These are phyloP conservation scores for Dendrolimus kikuchii DNA, from an alignment of 1,140 invertebrate species.

Conservation along the genomic window DNA sequence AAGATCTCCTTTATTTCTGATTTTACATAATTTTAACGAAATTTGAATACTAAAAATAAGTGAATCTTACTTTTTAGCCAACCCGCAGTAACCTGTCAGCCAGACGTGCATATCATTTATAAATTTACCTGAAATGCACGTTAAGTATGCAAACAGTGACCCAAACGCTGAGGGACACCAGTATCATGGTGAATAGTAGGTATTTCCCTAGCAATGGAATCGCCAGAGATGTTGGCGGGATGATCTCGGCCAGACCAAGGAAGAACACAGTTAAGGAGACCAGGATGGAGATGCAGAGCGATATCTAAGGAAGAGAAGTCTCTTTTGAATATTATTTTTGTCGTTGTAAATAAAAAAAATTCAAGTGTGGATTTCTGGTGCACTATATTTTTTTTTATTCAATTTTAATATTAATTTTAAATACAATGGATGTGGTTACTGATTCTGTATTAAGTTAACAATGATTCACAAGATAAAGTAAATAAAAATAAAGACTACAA, in stretches of 20 bases:
- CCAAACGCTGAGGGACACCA: slow-evolving; percentile 96
- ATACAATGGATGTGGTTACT: not conserved
- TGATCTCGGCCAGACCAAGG: slow-evolving; percentile 96
- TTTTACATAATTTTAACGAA: too few species aligned
- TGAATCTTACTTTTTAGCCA: too few species aligned
- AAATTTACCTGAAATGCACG: slow-evolving; percentile 93
- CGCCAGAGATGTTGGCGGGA: slow-evolving; percentile 96
- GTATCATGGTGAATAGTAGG: slow-evolving; percentile 96
- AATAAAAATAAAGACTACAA: too few species aligned
- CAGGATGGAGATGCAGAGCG: slow-evolving; percentile 97
- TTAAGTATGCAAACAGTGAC: slow-evolving; percentile 97
- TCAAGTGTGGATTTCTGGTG: not conserved
- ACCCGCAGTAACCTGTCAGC: not conserved
- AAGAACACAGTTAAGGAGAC: slow-evolving; percentile 99
- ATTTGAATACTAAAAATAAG: too few species aligned
- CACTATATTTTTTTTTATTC: not conserved
- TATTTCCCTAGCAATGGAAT: slow-evolving; percentile 97
- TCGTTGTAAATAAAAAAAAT: not conserved
- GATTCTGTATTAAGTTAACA: too few species aligned
- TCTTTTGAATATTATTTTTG: slow-evolving; percentile 43
- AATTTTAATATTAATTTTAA: not conserved
- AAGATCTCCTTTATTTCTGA: too few species aligned
- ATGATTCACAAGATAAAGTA: too few species aligned
- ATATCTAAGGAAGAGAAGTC: slow-evolving; percentile 75
- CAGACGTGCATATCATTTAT: slow-evolving; percentile 8